Conservation (phyloP, 2,797 vertebrate genomes). For the Lepus townsendii region DNA sequence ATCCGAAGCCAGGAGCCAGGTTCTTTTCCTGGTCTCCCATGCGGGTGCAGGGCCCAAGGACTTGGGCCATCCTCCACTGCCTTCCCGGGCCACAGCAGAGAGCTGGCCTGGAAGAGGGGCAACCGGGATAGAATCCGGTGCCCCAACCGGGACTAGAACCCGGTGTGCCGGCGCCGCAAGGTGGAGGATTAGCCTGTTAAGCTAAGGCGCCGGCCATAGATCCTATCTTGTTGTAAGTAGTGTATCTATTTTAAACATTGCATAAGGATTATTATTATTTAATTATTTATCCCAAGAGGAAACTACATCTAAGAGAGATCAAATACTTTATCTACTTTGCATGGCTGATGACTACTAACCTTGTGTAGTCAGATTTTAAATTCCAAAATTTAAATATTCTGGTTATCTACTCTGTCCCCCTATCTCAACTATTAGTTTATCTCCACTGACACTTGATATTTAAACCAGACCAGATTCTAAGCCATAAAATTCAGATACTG, state of each 20-base stretch:
- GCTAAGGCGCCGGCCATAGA: not conserved
- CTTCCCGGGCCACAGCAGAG: too few relatives aligned
- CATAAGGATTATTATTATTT: not conserved
- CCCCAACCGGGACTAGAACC: too few relatives aligned
- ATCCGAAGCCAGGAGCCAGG: too few relatives aligned
- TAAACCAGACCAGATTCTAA: not conserved
- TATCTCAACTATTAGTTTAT: not conserved
- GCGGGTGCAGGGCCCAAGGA: too few relatives aligned
- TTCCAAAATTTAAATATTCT: not conserved
- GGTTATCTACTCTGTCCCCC: not conserved
- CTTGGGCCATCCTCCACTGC: too few relatives aligned
- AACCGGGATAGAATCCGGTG: too few relatives aligned
- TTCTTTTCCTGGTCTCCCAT: too few relatives aligned
- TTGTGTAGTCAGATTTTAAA: not conserved
- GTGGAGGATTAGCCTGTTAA: too few relatives aligned
- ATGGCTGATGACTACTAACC: not conserved
- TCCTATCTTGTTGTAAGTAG: not conserved
- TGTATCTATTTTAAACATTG: slow-evolving; percentile 41
- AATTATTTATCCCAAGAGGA: not conserved
- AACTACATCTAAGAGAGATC: not conserved
- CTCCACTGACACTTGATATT: not conserved
- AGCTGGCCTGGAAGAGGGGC: too few relatives aligned
- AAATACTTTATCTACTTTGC: not conserved
- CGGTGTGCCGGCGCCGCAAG: too few relatives aligned
- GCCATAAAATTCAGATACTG: not conserved